A percentile compares a stretch with the other conserved stretches of the same genome.
Conservation (phyloP, 1,140 invertebrate genomes). For the Tetragonula clypearis region DNA sequence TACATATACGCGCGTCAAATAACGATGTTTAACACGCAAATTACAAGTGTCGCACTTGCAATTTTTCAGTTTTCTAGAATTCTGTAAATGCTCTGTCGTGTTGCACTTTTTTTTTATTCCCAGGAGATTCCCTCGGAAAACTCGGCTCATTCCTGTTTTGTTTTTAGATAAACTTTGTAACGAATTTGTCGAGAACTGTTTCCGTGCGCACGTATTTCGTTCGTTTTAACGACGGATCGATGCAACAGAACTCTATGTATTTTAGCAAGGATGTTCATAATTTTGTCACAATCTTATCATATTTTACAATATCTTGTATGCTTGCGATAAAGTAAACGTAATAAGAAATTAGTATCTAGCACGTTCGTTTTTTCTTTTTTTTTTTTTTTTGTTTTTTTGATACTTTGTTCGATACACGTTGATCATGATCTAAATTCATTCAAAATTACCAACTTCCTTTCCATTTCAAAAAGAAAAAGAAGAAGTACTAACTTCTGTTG, state of each 20-base stretch:
- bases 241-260: background rate
- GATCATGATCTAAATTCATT: background rate
- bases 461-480: too few relatives aligned
- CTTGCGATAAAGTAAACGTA: background rate
- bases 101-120: background rate
- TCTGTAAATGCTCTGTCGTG: background rate
- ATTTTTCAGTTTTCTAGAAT: background rate
- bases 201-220: background rate
- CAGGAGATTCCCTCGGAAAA: background rate
- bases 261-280: too few relatives aligned
- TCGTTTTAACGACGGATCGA: background rate
- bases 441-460: too few relatives aligned
- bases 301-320: too few relatives aligned
- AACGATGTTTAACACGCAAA: background rate
- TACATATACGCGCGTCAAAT: background rate
- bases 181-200: background rate
- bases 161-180: too few relatives aligned
- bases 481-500: too few relatives aligned
- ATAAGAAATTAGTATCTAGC: background rate
- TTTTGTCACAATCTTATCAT: too few relatives aligned
- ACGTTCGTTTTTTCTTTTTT: background rate
- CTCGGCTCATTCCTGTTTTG: background rate
- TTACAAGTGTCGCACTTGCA: background rate
- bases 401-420: background rate
- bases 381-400: background rate